Evolutionary conservation across 2,888 invertebrate species (phyloP).

Genomic region (Stictocephala bisonia): DNA sequence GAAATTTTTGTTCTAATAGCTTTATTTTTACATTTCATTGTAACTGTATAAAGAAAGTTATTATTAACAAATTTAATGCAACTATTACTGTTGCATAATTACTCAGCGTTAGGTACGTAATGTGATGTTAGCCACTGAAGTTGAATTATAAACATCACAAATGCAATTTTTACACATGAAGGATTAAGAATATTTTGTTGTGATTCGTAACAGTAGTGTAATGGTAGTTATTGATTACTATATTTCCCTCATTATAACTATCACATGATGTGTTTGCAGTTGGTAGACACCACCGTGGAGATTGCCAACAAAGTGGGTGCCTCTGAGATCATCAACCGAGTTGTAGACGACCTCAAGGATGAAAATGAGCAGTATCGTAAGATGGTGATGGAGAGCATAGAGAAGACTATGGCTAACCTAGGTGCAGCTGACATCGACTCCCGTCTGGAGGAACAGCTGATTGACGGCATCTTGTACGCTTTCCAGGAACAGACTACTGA

Average conservation of each 20-base stretch:
- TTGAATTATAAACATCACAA: too few relatives aligned
- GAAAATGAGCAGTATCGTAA: slow-evolving; percentile 99
- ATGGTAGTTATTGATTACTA: background rate
- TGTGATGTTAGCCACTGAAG: too few relatives aligned
- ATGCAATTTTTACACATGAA: too few relatives aligned
- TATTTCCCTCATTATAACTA: background rate
- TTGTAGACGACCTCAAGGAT: slow-evolving; percentile 99
- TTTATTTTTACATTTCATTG: background rate
- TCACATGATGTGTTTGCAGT: slow-evolving; percentile 66
- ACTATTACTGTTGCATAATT: too few relatives aligned
- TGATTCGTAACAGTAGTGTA: too few relatives aligned
- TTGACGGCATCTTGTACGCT: slow-evolving; percentile 98
- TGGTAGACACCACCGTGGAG: slow-evolving; percentile 99
- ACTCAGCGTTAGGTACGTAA: too few relatives aligned
- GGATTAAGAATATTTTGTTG: too few relatives aligned
- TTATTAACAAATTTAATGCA: background rate
- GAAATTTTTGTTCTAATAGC: too few relatives aligned
- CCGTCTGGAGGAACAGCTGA: slow-evolving; percentile 96
- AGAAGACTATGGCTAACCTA: slow-evolving; percentile 97
- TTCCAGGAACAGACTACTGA: slow-evolving; percentile 99
- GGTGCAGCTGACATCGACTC: slow-evolving; percentile 99
- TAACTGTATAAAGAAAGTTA: background rate
- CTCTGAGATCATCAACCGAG: slow-evolving; percentile 97
- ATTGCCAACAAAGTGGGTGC: slow-evolving; percentile 99
- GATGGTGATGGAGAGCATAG: slow-evolving; percentile 99